Evolutionary conservation across 1,140 invertebrate genomes (phyloP).

Genomic region (Paralvinella palmiformis): DNA sequence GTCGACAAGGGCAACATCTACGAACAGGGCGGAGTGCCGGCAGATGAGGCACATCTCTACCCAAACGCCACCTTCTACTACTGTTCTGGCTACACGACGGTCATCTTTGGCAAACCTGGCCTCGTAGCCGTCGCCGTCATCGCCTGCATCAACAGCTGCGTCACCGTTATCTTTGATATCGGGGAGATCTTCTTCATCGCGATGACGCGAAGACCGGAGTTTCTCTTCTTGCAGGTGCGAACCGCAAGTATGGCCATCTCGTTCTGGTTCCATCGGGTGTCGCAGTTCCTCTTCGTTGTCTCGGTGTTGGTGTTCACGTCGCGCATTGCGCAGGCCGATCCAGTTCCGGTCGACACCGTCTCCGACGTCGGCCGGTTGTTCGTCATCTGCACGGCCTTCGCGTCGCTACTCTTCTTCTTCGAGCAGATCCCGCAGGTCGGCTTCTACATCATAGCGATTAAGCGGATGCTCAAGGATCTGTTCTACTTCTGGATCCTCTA

Average conservation of each 20-base stretch:
- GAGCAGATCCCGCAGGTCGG: background rate
- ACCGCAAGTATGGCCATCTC: background rate
- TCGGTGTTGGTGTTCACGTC: background rate
- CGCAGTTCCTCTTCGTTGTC: background rate
- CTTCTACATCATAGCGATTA: constrained; percentile 4
- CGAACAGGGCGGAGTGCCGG: no score
- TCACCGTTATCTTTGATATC: no score
- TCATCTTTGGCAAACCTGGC: background rate
- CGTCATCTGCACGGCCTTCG: no score
- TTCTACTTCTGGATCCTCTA: background rate
- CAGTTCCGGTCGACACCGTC: background rate
- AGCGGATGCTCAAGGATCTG: background rate
- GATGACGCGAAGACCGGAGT: background rate
- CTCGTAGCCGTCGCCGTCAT: background rate
- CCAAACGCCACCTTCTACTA: background rate
- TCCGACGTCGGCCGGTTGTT: background rate
- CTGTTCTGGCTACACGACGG: background rate
- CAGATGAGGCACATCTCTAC: background rate
- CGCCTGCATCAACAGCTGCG: no score
- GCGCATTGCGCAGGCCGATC: background rate
- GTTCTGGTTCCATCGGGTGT: background rate
- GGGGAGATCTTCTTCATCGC: background rate
- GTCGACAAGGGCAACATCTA: no score
- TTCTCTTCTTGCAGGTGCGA: background rate
- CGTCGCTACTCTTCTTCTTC: background rate